Evolutionary conservation across 1,140 invertebrate genomes (phyloP).

Genomic region (Trichoplusia ni): DNA sequence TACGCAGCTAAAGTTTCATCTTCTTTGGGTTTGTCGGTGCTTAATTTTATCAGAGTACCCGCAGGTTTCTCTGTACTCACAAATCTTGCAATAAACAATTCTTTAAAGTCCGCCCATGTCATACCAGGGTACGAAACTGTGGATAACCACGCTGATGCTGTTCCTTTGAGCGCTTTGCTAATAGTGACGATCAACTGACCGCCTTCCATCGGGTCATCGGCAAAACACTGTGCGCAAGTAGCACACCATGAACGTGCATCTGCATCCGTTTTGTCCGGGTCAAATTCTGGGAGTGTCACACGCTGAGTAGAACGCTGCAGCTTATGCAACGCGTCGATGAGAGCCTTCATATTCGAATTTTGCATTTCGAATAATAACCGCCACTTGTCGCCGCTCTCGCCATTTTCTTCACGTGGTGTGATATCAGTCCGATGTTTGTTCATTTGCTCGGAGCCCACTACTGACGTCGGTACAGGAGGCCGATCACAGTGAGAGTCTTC

Average conservation of each 20-base stretch:
- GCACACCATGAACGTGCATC: not conserved
- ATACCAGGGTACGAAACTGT: not conserved
- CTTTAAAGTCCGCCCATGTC: not conserved
- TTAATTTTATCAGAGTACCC: conserved; percentile 24
- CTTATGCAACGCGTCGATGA: not conserved
- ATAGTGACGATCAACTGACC: not conserved
- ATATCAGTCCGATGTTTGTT: too few species aligned
- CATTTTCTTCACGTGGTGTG: too few species aligned
- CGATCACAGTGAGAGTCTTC: too few species aligned
- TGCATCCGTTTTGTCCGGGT: not conserved
- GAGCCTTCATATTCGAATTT: not conserved
- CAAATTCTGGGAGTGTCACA: not conserved
- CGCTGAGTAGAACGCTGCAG: too few species aligned
- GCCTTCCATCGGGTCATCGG: not conserved
- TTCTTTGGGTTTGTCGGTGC: conserved; percentile 18
- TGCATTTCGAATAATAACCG: too few species aligned
- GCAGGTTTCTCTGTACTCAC: conserved; percentile 41
- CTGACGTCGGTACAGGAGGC: too few species aligned
- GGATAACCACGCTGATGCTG: not conserved
- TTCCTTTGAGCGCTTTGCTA: not conserved
- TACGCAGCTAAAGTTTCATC: conserved; percentile 26
- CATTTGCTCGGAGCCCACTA: too few species aligned
- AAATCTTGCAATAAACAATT: not conserved
- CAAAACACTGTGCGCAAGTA: not conserved
- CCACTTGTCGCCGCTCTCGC: too few species aligned